These are phyloP conservation scores for Poecilobothrus nobilitatus DNA, from an alignment of 2,888 invertebrate species.

Conservation along the genomic window DNA sequence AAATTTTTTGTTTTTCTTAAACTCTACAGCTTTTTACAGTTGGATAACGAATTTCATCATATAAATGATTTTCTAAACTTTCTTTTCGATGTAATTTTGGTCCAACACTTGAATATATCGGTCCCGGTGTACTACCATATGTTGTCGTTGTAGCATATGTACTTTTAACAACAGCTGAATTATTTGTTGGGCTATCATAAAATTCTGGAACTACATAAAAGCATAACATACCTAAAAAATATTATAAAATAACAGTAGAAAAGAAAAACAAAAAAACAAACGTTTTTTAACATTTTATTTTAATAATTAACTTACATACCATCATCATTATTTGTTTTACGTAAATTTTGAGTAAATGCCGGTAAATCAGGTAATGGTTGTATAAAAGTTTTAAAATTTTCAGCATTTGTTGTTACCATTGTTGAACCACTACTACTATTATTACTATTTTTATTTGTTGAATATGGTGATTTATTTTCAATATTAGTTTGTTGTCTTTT, in stretches of 20 bases:
- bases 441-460: constrained; percentile 11
- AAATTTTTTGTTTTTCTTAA: neutral
- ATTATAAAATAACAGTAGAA: constrained; percentile 7
- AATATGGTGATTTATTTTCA: neutral
- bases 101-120: constrained; percentile 37
- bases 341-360: constrained; percentile 32
- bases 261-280: neutral
- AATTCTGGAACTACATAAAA: constrained; percentile 32
- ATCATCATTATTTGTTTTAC: constrained; percentile 34
- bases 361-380: constrained; percentile 39
- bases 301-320: constrained; percentile 34
- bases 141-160: constrained; percentile 38
- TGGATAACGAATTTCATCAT: constrained; percentile 41
- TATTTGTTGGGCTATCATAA: constrained; percentile 42
- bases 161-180: constrained; percentile 29
- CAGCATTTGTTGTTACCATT: constrained; percentile 23
- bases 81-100: constrained; percentile 39
- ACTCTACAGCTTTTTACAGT: constrained; percentile 15
- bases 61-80: constrained; percentile 41
- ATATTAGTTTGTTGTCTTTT: constrained; percentile 15
- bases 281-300: neutral
- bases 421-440: constrained; percentile 14
- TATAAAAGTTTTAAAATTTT: constrained; percentile 20
- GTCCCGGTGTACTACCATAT: constrained; percentile 21
- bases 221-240: constrained; percentile 9